A percentile compares a stretch with the other conserved stretches of the same genome.
Evolutionary conservation across 2,888 invertebrate species (phyloP).

Genomic region (Therioaphis trifolii): DNA sequence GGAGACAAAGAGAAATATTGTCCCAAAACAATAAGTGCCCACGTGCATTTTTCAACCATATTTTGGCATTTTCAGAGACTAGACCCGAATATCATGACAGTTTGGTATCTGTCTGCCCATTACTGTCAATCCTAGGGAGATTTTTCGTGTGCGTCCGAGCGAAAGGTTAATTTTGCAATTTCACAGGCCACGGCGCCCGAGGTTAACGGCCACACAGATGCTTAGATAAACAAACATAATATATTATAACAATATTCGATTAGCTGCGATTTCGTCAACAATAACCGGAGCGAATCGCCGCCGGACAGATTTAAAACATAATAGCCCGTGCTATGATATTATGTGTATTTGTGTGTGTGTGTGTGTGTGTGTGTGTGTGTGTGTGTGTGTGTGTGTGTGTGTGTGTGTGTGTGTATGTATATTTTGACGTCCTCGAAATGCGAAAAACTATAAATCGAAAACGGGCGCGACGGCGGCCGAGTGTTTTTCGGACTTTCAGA

Average conservation of each 20-base stretch:
- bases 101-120: no score
- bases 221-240: slow-evolving; percentile 60
- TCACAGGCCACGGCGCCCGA: slow-evolving; percentile 56
- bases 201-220: slow-evolving; percentile 57
- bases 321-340: slow-evolving; percentile 17
- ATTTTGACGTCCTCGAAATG: slow-evolving; percentile 33
- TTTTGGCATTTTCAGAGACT: neutral
- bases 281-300: slow-evolving; percentile 61
- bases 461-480: neutral
- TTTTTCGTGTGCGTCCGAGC: slow-evolving; percentile 10
- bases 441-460: neutral
- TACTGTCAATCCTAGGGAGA: neutral
- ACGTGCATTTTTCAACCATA: neutral
- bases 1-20: no score
- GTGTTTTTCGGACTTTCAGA: slow-evolving; percentile 1
- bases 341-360: no score
- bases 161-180: slow-evolving; percentile 63
- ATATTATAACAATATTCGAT: slow-evolving; percentile 48
- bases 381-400: no score
- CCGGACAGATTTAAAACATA: slow-evolving; percentile 15
- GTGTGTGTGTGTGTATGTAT: neutral
- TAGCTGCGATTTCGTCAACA: slow-evolving; percentile 60
- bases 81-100: no score
- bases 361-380: no score
- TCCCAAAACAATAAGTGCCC: neutral